Base-by-base conservation (phyloP, 2,113 vertebrate genomes). In the Vulpes vulpes region DNA sequence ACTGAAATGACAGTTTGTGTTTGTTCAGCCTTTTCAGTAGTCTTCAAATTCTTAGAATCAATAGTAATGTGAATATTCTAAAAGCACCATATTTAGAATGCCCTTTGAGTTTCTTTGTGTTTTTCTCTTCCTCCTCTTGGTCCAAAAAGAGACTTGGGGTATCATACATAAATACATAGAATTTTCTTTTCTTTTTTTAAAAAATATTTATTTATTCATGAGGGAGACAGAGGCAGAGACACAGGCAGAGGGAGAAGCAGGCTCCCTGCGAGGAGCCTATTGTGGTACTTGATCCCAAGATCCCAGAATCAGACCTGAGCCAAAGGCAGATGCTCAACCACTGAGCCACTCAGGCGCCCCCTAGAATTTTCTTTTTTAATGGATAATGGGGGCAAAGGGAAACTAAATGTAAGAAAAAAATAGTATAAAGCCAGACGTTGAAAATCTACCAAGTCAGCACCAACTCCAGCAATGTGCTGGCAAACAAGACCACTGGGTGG, bases 361-460 rank as follows among this genome's bases (percentile, higher is more conserved):
- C 17, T 35, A 22, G 38, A 38, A 11, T 49, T 89, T 55, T 95
- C 53, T 81, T 49, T n/a, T 55, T 85, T 69, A n/a, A 8, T 55
- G 76, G 60, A 22, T 65, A 73, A 55, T 30, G 25, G 62, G 30
- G 59, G 32, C 59, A 76, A 91, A 67, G 49, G 67, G 4, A 87
- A 78, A 73, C 71, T 81, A 86, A 74, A 89, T n/a, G 22, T 38
- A 87, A 67, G 92, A 91, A 64, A 69, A 69, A 69, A 69, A 59
- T 32, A 49, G 5, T 5, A 15, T 8, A 27, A 89, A 73, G 60
- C 84, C 49, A 25, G 17, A 71, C 14, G 32, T 25, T 64, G 73
- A 55, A n/a, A n/a, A 73, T 80, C 82, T 83, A 43, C 73, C n/a
- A n/a, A 57, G 86, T 80, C 69, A 83, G 55, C 49, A 80, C 23